Percentiles rank a stretch among this genome's conserved stretches.
Evolutionary conservation across 1,140 invertebrate species (phyloP).

Genomic region (Drosophila subobscura): DNA sequence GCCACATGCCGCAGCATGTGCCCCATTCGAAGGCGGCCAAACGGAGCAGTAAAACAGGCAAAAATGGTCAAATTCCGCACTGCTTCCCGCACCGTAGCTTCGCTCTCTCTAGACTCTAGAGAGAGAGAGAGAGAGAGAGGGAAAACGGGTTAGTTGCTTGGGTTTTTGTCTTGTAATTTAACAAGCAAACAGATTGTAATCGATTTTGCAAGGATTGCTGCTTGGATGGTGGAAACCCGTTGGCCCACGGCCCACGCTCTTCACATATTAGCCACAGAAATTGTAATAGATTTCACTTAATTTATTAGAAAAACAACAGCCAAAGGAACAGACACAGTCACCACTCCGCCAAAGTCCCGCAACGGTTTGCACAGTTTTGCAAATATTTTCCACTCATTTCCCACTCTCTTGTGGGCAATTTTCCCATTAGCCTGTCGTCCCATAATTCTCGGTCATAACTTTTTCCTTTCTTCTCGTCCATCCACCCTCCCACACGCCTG

Average conservation of each 20-base stretch:
- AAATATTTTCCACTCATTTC: conserved; percentile 21
- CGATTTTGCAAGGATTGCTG: conserved; percentile 55
- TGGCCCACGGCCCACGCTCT: conserved; percentile 53
- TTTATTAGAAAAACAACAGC: conserved; percentile 64
- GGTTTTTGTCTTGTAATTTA: conserved; percentile 65
- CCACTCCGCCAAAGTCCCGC: conserved; percentile 7
- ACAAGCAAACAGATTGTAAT: conserved; percentile 80
- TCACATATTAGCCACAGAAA: conserved; percentile 67
- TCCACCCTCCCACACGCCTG: conserved; percentile 46
- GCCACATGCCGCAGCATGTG: conserved; percentile 15
- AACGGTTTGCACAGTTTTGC: conserved; percentile 53
- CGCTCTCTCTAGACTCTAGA: not conserved
- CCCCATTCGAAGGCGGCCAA: conserved; percentile 35
- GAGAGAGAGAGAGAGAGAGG: not conserved
- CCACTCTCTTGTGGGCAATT: conserved; percentile 15
- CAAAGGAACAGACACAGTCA: not conserved
- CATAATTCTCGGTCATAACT: conserved; percentile 65
- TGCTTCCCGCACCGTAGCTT: not conserved
- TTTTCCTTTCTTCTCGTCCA: conserved; percentile 21
- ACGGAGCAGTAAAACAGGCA: conserved; percentile 45
- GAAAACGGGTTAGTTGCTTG: conserved; percentile 64
- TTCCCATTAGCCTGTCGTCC: conserved; percentile 65
- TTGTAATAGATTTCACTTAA: conserved; percentile 76
- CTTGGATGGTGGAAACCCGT: conserved; percentile 31
- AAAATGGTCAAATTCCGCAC: conserved; percentile 57